phyloP scores from a whole-genome alignment of 2,113 vertebrate genomes.

The Galemys pyrenaicus region DNA sequence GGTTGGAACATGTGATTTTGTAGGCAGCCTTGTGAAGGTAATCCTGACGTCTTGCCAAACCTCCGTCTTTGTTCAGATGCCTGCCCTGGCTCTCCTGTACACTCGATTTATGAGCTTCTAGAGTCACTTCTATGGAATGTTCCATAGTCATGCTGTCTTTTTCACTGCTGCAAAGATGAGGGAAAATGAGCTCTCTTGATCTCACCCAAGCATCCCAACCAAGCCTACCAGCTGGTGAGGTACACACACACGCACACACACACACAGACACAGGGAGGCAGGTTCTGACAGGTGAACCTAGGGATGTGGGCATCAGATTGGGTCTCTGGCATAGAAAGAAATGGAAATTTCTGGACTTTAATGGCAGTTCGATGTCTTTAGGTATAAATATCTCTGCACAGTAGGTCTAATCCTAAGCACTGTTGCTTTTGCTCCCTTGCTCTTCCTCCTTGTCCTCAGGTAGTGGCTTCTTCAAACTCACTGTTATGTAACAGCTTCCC shows the following conservation, averaged over 20 bases:
- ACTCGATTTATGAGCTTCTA: neutral
- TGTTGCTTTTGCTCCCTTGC: neutral
- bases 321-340: neutral
- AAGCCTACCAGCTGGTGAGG: neutral
- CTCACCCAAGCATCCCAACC: neutral
- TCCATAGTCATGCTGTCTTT: neutral
- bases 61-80: neutral
- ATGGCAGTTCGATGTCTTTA: neutral
- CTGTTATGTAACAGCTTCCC: neutral
- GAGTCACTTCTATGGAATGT: neutral
- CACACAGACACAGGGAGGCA: neutral
- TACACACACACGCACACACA: neutral
- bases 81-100: neutral
- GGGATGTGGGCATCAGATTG: neutral
- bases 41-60: neutral
- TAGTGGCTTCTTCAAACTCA: neutral
- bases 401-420: neutral
- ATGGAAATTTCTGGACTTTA: neutral
- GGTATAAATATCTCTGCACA: neutral
- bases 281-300: neutral
- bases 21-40: neutral
- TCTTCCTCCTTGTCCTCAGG: neutral
- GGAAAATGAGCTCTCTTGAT: neutral
- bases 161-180: neutral
- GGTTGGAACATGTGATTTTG: neutral